phyloP scores from a whole-genome alignment of 2,113 vertebrate genomes.

The Hoplias malabaricus region DNA sequence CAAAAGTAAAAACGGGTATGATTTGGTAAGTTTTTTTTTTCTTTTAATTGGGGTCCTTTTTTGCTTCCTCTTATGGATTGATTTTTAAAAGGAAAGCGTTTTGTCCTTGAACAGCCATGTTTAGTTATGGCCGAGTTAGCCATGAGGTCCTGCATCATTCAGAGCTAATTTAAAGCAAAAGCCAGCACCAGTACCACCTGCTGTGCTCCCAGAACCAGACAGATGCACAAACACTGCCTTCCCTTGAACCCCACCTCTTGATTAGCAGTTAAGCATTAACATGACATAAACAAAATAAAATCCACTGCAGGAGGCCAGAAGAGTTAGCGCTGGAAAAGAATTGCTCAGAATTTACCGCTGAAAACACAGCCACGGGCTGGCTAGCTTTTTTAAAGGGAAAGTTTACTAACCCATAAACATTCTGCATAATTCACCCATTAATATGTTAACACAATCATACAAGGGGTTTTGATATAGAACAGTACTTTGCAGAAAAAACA shows the following conservation, averaged over 20 bases:
- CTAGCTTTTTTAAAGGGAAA: not conserved
- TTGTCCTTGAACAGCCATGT: slow-evolving; percentile 71
- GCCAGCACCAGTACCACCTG: slow-evolving; percentile 21
- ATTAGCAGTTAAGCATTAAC: not conserved
- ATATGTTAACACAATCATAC: too few relatives aligned
- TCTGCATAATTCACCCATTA: not conserved
- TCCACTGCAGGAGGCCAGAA: slow-evolving; percentile 41
- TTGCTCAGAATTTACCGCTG: not conserved
- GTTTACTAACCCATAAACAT: not conserved
- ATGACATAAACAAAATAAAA: slow-evolving; percentile 39
- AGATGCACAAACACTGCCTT: slow-evolving; percentile 38
- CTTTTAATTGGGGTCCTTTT: too few relatives aligned
- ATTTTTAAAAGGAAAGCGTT: slow-evolving; percentile 34
- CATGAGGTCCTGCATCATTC: slow-evolving; percentile 48
- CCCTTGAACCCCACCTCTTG: not conserved
- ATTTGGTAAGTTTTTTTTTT: not conserved
- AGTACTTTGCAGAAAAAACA: too few relatives aligned
- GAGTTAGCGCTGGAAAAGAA: not conserved
- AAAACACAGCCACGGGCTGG: not conserved
- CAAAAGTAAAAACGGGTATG: slow-evolving; percentile 13
- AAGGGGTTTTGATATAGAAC: too few relatives aligned
- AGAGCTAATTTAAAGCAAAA: not conserved
- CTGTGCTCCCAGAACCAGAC: not conserved
- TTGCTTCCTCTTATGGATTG: not conserved
- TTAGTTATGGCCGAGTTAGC: slow-evolving; percentile 68